Evolutionary conservation across 1,140 invertebrate genomes (phyloP).

Genomic region (Drosophila orena): DNA sequence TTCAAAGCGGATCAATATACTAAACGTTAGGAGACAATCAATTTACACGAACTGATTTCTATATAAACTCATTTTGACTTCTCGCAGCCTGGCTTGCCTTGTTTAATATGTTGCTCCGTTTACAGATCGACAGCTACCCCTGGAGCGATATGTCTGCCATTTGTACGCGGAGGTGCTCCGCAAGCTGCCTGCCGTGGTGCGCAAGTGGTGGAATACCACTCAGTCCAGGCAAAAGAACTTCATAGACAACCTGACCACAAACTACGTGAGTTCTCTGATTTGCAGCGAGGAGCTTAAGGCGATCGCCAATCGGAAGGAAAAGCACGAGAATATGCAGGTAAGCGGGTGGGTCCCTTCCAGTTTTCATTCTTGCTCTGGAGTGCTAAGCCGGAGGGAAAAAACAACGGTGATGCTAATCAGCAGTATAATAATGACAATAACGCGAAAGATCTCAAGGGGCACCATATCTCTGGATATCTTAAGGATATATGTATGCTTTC

Average conservation of each 20-base stretch:
- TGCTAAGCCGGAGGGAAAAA: conserved; percentile 39
- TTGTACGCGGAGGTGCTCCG: conserved; percentile 88
- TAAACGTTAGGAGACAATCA: conserved; percentile 8
- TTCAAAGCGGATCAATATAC: conserved; percentile 12
- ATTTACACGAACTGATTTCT: neutral
- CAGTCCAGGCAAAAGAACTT: conserved; percentile 89
- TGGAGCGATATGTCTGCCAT: conserved; percentile 89
- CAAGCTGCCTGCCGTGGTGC: conserved; percentile 90
- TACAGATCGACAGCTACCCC: conserved; percentile 64
- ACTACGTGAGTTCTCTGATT: conserved; percentile 90
- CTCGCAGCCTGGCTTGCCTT: conserved; percentile 18
- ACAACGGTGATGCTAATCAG: conserved; percentile 36
- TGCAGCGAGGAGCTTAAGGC: conserved; percentile 89
- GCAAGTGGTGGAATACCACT: conserved; percentile 92
- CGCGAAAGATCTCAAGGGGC: conserved; percentile 57
- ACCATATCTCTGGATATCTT: conserved; percentile 31
- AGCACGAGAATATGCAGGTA: conserved; percentile 90
- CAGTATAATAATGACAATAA: conserved; percentile 55
- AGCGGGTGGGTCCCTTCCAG: neutral
- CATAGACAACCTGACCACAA: conserved; percentile 91
- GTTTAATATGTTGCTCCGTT: neutral
- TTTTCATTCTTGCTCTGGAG: neutral
- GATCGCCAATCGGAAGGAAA: conserved; percentile 85
- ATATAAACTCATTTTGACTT: neutral
- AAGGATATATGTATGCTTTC: neutral